These are phyloP conservation scores for Salvelinus namaycush DNA, from an alignment of 2,113 vertebrate species.

Conservation along the genomic window DNA sequence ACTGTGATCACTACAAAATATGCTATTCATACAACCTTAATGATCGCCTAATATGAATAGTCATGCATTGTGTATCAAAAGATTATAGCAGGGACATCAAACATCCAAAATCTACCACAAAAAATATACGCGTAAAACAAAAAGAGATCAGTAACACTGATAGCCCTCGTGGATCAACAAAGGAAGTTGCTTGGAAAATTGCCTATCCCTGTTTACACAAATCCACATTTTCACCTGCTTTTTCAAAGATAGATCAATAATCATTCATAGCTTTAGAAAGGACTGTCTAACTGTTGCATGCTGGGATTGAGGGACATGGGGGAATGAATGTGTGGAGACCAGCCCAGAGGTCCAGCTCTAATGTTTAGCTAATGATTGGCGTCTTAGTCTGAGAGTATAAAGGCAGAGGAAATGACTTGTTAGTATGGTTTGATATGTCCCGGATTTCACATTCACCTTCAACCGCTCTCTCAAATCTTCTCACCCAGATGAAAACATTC, in stretches of 20 bases:
- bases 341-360: constrained; percentile 60
- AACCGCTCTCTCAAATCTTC: constrained; percentile 70
- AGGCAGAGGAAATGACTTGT: constrained; percentile 77
- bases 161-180: neutral
- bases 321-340: constrained; percentile 72
- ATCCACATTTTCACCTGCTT: constrained; percentile 4
- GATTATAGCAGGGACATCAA: constrained; percentile 3
- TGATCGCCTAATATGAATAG: neutral
- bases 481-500: constrained; percentile 86
- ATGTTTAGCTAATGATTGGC: constrained; percentile 74
- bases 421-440: constrained; percentile 66
- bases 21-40: too few relatives aligned
- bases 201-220: too few relatives aligned
- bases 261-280: constrained; percentile 9
- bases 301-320: constrained; percentile 55
- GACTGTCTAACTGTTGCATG: constrained; percentile 55
- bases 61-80: neutral
- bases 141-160: neutral
- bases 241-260: constrained; percentile 26
- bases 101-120: neutral
- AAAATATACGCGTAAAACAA: neutral
- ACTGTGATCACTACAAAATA: constrained; percentile 8
- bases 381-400: constrained; percentile 57
- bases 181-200: neutral
- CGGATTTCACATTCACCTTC: constrained; percentile 62